Evolutionary conservation across 1,140 invertebrate genomes (phyloP), one percentile per base, ranked within the genome.

Genomic region (Zaprionus tsacasi): DNA sequence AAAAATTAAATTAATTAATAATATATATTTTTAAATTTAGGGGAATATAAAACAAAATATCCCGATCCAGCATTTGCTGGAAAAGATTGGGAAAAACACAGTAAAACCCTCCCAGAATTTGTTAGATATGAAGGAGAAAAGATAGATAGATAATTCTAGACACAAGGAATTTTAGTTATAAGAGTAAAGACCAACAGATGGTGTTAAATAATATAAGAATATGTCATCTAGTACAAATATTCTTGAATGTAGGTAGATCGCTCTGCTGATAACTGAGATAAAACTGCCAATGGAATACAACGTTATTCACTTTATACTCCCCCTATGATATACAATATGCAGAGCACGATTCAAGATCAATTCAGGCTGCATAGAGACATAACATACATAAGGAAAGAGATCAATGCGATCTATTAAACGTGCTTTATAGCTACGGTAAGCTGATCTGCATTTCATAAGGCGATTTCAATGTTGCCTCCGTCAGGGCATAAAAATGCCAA

Each of bases 371-470:
- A 11, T n/a, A 40, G 38, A 3, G 59, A 61, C 38, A 21, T 2
- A 21, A 21, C 21, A 21, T 21, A 2, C 48, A 64, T 64, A 64
- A 64, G 60, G 60, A 63, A 63, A 52, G 33, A 50, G 48, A 38
- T n/a, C 35, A 48, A 50, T 45, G 17, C n/a, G 30, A 50, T 12
- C 2, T 50, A 8, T 35, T 8, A 4, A 8, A 50, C 17, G 45
- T 48, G 45, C 15, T 21, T 8, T 15, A 48, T 1, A 48, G 59
- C 48, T 15, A 52, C 50, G 38, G 21, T 8, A 8, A 30, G 17
- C 36, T 55, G 36, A 65, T 65, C 63, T 65, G 63, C 63, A 65
- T 55, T 65, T 65, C 38, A 65, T 65, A 12, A 3, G 25, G 36
- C 50, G 55, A 65, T 65, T 65, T 43, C 3, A 54, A 65, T 65